Conservation (phyloP, 2,888 invertebrate species). For the Leistus spinibarbis region DNA sequence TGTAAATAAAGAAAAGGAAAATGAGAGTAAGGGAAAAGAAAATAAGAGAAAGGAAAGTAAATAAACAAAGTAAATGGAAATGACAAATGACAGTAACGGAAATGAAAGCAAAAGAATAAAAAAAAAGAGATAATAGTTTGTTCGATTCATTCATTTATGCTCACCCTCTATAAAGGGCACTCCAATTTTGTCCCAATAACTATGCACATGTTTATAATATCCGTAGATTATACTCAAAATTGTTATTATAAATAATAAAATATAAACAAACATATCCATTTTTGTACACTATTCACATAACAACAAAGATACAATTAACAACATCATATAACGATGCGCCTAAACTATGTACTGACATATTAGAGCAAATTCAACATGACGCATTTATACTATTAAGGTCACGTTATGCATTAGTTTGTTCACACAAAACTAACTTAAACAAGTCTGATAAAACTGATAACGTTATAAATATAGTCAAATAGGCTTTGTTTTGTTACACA, state of each 20-base stretch:
- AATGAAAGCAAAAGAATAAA: too few species aligned
- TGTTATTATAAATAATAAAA: conserved; percentile 20
- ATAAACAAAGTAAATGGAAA: too few species aligned
- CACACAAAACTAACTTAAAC: not conserved
- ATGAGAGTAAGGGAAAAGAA: too few species aligned
- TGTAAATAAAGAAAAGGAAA: too few species aligned
- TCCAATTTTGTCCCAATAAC: conserved; percentile 66
- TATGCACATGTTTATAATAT: conserved; percentile 58
- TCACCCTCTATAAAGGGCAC: conserved; percentile 56
- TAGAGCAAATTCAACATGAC: not conserved
- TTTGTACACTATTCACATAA: not conserved
- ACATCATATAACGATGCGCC: not conserved
- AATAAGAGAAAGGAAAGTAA: too few species aligned
- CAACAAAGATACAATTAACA: not conserved
- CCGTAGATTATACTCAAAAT: conserved; percentile 42
- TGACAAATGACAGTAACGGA: too few species aligned
- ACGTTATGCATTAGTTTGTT: not conserved
- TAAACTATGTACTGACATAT: not conserved
- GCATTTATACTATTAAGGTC: conserved; percentile 6
- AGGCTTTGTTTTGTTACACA: not conserved
- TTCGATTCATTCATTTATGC: not conserved
- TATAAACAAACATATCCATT: not conserved
- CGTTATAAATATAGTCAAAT: not conserved
- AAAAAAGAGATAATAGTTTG: too few species aligned
- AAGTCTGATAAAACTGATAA: not conserved